Evolutionary conservation across 2,797 vertebrate species (phyloP).

Genomic region (Neoniphon sammara): DNA sequence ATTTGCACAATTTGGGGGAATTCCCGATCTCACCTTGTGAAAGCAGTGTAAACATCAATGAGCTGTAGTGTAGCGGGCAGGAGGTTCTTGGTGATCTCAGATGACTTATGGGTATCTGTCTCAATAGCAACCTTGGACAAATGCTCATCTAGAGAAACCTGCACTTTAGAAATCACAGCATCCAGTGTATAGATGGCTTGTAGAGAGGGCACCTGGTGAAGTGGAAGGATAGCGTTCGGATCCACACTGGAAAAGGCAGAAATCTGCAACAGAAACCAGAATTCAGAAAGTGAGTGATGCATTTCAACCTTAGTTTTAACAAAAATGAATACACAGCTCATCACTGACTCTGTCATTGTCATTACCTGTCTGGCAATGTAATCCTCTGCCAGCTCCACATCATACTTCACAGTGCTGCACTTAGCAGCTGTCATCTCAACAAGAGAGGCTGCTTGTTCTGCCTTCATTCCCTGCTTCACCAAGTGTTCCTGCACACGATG

Average conservation of each 20-base stretch:
- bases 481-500: slow-evolving; percentile 88
- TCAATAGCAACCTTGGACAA: slow-evolving; percentile 95
- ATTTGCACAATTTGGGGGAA: background rate
- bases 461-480: slow-evolving; percentile 93
- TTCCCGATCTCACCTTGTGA: slow-evolving; percentile 86
- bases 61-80: slow-evolving; percentile 95
- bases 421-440: slow-evolving; percentile 88
- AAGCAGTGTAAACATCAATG: slow-evolving; percentile 92
- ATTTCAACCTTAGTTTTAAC: background rate
- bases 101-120: slow-evolving; percentile 89
- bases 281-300: background rate
- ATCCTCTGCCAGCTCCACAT: slow-evolving; percentile 96
- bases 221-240: slow-evolving; percentile 88
- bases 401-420: slow-evolving; percentile 94
- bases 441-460: slow-evolving; percentile 89
- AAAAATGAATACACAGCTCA: background rate
- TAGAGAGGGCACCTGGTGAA: slow-evolving; percentile 93
- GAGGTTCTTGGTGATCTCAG: slow-evolving; percentile 96
- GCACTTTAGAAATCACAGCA: slow-evolving; percentile 97
- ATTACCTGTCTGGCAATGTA: slow-evolving; percentile 95
- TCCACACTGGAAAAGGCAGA: slow-evolving; percentile 93
- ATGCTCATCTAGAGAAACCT: slow-evolving; percentile 97
- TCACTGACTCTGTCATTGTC: background rate
- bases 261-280: slow-evolving; percentile 84
- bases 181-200: slow-evolving; percentile 97